Conservation (phyloP, 2,113 vertebrate genomes). For the Trematomus loennbergii region DNA sequence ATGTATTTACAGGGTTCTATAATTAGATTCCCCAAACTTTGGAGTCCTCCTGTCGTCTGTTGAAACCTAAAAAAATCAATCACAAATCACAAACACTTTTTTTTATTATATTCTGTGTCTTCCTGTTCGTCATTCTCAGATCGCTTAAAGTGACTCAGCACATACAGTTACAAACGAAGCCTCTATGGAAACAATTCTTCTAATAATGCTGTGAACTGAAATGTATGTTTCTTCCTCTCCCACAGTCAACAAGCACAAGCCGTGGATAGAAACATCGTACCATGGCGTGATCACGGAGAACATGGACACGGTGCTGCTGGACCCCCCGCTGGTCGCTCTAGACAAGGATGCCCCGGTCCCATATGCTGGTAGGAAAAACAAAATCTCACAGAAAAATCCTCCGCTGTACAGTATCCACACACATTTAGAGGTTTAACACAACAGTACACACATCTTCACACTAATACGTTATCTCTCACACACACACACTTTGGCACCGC, state of each 20-base stretch:
- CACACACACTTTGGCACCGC: not conserved
- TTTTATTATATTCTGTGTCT: not conserved
- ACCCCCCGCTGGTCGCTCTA: conserved; percentile 95
- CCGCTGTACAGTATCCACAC: not conserved
- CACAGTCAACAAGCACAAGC: conserved; percentile 98
- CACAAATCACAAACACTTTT: conserved; percentile 6
- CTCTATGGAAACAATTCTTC: not conserved
- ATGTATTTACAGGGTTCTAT: not conserved
- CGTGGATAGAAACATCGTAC: conserved; percentile 98
- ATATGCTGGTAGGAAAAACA: conserved; percentile 90
- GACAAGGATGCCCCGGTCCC: conserved; percentile 96
- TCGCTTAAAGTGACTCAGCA: not conserved
- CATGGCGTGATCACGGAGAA: conserved; percentile 98
- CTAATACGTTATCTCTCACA: not conserved
- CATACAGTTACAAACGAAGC: not conserved
- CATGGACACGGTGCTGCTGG: conserved; percentile 94
- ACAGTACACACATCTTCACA: not conserved
- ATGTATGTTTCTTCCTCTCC: conserved; percentile 20
- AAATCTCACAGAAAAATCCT: not conserved
- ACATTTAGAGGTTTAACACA: not conserved
- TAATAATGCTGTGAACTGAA: not conserved
- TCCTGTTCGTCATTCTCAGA: not conserved
- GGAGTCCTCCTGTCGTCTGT: conserved; percentile 1
- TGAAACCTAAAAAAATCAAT: conserved; percentile 13
- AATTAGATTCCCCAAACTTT: not conserved